phyloP scores from a whole-genome alignment of 2,113 vertebrate genomes.

The Pygoscelis adeliae region DNA sequence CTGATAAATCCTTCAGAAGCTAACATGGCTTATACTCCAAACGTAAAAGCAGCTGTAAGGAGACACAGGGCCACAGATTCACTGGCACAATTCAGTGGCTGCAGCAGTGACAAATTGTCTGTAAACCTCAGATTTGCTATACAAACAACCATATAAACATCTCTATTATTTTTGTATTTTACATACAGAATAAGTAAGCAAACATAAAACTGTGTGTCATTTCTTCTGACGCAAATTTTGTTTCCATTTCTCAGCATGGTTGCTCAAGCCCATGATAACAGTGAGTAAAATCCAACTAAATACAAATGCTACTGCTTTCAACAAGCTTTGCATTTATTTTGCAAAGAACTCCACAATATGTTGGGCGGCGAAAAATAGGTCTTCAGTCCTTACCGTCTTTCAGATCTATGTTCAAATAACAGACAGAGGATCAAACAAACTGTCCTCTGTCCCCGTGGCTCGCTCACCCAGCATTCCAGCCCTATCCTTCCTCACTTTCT shows the following conservation, averaged over 20 bases:
- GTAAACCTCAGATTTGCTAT: background rate
- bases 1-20: slow-evolving; percentile 22
- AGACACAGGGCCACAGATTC: background rate
- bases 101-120: background rate
- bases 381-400: background rate
- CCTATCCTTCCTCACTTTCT: background rate
- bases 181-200: background rate
- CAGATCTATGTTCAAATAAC: background rate
- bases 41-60: slow-evolving; percentile 17
- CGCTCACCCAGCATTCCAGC: background rate
- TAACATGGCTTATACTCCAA: background rate
- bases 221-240: background rate
- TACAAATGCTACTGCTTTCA: background rate
- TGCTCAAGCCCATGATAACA: background rate
- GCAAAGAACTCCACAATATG: background rate
- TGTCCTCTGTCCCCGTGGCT: background rate
- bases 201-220: background rate
- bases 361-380: background rate
- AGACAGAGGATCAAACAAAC: background rate
- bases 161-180: background rate
- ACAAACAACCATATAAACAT: background rate
- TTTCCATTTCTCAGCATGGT: background rate
- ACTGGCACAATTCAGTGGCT: background rate
- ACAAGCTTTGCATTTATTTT: background rate
- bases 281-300: background rate